Conservation (phyloP, 2,113 vertebrate species). For the Oncorhynchus keta region DNA sequence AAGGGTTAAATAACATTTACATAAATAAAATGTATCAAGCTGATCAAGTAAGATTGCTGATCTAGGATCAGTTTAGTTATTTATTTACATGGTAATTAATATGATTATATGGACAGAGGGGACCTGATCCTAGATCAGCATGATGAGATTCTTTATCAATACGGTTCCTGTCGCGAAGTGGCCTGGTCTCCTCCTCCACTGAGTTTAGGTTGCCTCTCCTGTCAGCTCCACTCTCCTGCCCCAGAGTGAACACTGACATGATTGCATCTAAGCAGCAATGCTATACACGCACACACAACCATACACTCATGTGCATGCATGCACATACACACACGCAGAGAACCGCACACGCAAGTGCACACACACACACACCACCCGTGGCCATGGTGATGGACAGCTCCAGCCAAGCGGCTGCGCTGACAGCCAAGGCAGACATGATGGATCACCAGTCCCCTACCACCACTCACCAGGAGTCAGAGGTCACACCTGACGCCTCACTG, state of each 20-base stretch:
- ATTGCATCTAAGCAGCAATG: conserved; percentile 87
- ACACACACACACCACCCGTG: conserved; percentile 25
- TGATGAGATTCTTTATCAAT: background rate
- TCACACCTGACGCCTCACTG: conserved; percentile 68
- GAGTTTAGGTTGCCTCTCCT: conserved; percentile 7
- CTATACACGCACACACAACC: conserved; percentile 15
- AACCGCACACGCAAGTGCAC: background rate
- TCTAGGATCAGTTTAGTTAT: too few species aligned
- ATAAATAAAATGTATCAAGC: too few species aligned
- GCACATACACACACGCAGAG: conserved; percentile 8
- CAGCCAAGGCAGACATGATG: conserved; percentile 58
- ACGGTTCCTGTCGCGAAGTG: conserved; percentile 8
- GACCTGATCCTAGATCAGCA: too few species aligned
- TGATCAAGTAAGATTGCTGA: too few species aligned
- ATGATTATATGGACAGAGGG: too few species aligned
- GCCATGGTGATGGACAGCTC: conserved; percentile 57
- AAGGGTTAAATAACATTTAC: too few species aligned
- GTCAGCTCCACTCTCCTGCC: conserved; percentile 26
- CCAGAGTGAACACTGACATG: conserved; percentile 78
- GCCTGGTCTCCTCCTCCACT: background rate
- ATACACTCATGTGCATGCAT: background rate
- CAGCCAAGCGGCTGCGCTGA: conserved; percentile 60
- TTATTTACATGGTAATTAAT: too few species aligned
- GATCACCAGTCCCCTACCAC: conserved; percentile 62
- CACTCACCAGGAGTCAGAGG: conserved; percentile 71